Evolutionary conservation across 2,797 vertebrate genomes (phyloP).

Genomic region (Hipposideros larvatus): DNA sequence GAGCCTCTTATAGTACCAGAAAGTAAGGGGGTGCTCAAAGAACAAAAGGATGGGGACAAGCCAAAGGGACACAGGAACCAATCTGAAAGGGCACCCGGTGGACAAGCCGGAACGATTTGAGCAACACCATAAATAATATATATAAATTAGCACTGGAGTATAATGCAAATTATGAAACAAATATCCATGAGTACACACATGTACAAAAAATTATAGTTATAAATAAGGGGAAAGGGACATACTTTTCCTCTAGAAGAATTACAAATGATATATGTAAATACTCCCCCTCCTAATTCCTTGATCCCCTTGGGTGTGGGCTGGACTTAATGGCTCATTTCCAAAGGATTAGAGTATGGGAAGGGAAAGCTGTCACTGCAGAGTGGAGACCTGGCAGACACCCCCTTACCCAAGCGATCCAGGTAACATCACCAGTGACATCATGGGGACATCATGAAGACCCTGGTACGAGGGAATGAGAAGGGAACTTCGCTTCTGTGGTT

Average conservation of each 20-base stretch:
- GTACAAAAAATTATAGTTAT: not conserved
- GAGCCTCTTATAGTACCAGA: not conserved
- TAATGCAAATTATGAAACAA: not conserved
- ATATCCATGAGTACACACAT: not conserved
- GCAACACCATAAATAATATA: not conserved
- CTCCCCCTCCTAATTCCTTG: not conserved
- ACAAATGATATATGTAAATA: not conserved
- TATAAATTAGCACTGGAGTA: not conserved
- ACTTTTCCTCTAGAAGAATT: not conserved
- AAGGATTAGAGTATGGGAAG: not conserved
- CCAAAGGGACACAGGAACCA: not conserved
- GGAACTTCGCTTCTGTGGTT: not conserved
- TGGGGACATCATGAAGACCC: fast-evolving
- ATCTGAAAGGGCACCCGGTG: too few species aligned
- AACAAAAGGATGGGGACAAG: fast-evolving
- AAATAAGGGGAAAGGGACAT: not conserved
- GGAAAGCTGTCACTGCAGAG: not conserved
- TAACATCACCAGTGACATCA: not conserved
- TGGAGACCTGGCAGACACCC: not conserved
- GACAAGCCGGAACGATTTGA: not conserved
- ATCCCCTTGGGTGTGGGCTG: not conserved
- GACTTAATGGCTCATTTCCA: not conserved
- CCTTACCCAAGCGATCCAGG: not conserved
- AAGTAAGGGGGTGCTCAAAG: not conserved
- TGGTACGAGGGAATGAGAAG: fast-evolving